Evolutionary conservation across 2,113 vertebrate genomes (phyloP).

Genomic region (Rostratula benghalensis): DNA sequence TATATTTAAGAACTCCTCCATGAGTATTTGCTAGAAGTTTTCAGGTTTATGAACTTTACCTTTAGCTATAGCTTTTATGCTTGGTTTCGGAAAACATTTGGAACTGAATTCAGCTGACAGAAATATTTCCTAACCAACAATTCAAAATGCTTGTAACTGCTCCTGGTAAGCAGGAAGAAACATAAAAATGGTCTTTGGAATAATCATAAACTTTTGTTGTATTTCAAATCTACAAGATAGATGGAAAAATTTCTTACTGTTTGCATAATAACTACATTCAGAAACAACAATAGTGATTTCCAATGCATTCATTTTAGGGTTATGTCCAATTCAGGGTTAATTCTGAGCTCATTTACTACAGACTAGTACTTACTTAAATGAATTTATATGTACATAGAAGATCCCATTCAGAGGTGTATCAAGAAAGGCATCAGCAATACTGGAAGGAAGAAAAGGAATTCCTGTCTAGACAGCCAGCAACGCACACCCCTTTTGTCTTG

Average conservation of each 20-base stretch:
- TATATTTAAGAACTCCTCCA: background rate
- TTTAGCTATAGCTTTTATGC: background rate
- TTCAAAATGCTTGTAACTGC: background rate
- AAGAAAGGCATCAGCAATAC: background rate
- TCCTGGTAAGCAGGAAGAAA: background rate
- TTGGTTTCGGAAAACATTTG: background rate
- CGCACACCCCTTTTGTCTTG: background rate
- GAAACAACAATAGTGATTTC: background rate
- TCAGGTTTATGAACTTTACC: background rate
- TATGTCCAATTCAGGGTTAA: background rate
- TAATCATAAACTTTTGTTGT: background rate
- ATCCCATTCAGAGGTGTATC: background rate
- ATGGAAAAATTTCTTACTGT: background rate
- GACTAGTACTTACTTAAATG: background rate
- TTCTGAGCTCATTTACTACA: background rate
- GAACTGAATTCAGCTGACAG: background rate
- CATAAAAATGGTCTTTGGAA: background rate
- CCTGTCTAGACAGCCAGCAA: background rate
- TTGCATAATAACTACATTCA: background rate
- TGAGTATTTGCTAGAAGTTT: background rate
- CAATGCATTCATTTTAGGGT: background rate
- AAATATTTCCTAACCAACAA: background rate
- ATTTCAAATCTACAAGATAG: background rate
- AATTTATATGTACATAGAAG: background rate
- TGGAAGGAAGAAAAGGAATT: background rate